These are phyloP conservation scores for Hippopotamus amphibius DNA, from an alignment of 2,113 vertebrate species.

Conservation along the genomic window DNA sequence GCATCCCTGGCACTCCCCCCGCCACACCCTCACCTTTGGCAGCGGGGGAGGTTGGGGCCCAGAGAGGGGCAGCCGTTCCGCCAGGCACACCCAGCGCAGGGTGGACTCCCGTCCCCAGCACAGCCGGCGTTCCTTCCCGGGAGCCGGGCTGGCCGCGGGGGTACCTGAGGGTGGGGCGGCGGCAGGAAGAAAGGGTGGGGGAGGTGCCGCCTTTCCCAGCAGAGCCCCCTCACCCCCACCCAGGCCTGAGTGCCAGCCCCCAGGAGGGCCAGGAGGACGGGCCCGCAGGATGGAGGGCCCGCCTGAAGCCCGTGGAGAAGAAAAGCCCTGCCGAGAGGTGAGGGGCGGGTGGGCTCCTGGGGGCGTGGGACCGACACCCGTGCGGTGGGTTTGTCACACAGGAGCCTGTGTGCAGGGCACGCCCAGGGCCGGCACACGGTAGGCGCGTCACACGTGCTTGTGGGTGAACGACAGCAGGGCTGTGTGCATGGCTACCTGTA, in stretches of 20 bases:
- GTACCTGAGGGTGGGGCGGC: background rate
- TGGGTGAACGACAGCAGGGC: accelerated
- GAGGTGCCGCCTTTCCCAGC: background rate
- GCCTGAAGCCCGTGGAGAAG: slow-evolving; percentile 85
- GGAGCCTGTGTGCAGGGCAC: background rate
- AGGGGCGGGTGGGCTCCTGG: background rate
- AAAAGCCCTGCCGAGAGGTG: slow-evolving; percentile 86
- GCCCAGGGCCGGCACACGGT: background rate
- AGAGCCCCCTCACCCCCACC: background rate
- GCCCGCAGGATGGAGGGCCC: slow-evolving; percentile 89
- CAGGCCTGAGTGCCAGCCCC: slow-evolving; percentile 39
- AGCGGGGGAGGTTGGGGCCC: background rate
- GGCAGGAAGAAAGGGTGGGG: background rate
- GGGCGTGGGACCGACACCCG: accelerated
- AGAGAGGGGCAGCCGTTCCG: background rate
- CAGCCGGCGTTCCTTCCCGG: background rate
- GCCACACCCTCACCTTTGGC: background rate
- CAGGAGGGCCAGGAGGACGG: slow-evolving; percentile 77
- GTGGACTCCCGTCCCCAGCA: background rate
- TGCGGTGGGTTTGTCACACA: background rate
- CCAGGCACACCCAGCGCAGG: background rate
- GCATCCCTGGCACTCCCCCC: accelerated
- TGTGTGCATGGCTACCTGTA: accelerated
- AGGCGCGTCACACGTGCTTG: background rate
- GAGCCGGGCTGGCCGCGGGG: background rate